These are phyloP conservation scores for Falcunculus frontatus DNA, from an alignment of 2,113 vertebrate genomes.

Conservation along the genomic window DNA sequence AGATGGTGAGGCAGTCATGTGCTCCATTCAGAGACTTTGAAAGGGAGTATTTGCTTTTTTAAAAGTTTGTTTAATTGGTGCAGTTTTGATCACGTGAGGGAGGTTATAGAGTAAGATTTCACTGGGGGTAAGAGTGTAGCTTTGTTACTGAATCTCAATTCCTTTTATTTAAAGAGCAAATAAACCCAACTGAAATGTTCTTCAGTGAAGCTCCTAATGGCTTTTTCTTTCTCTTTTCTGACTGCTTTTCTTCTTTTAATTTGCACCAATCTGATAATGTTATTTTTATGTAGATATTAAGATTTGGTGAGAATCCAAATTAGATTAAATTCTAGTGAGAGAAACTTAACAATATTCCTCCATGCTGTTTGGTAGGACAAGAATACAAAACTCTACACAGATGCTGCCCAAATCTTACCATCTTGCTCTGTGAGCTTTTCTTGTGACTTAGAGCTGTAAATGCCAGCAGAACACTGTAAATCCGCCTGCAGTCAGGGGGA, in stretches of 20 bases:
- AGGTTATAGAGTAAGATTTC: not conserved
- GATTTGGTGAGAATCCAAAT: not conserved
- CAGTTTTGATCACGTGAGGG: not conserved
- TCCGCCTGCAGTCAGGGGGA: not conserved
- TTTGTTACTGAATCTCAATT: not conserved
- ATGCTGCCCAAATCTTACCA: not conserved
- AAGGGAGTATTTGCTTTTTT: not conserved
- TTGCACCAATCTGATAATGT: not conserved
- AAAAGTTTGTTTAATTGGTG: not conserved
- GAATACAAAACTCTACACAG: not conserved
- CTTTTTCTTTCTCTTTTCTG: not conserved
- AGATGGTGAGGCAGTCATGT: not conserved
- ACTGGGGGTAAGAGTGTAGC: not conserved
- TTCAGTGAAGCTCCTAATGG: not conserved
- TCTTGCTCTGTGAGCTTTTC: not conserved
- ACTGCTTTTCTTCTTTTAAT: not conserved
- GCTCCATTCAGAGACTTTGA: not conserved
- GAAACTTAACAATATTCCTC: not conserved
- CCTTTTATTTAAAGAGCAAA: not conserved
- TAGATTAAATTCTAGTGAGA: not conserved
- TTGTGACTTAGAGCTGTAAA: not conserved
- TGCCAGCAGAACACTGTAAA: not conserved
- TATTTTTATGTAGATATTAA: not conserved
- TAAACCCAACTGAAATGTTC: not conserved
- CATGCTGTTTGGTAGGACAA: not conserved